A percentile compares a stretch with the other conserved stretches of the same genome.
These are phyloP conservation scores for Eciton burchellii DNA, from an alignment of 1,140 invertebrate species.

Conservation along the genomic window DNA sequence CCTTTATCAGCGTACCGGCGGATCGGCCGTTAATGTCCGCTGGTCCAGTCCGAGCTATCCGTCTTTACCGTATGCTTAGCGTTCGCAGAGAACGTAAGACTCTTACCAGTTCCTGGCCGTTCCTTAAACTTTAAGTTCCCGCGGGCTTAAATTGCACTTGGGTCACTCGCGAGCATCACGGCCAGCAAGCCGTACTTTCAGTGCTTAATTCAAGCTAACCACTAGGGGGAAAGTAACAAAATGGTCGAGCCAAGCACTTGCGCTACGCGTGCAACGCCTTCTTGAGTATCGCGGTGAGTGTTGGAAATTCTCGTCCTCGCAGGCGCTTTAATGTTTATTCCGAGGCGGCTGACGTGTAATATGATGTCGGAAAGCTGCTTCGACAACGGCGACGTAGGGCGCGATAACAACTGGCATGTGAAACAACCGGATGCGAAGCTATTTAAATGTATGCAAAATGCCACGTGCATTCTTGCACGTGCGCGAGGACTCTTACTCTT, in stretches of 20 bases:
- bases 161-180: constrained; percentile 56
- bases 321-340: constrained; percentile 49
- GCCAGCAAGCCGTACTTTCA: constrained; percentile 49
- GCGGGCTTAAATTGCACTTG: constrained; percentile 60
- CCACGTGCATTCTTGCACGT: no score
- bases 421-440: not conserved
- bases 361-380: constrained; percentile 25
- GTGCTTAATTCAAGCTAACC: constrained; percentile 57
- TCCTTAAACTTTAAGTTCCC: constrained; percentile 54
- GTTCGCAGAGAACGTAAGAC: constrained; percentile 51
- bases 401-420: not conserved
- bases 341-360: constrained; percentile 10
- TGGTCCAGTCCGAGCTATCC: constrained; percentile 11
- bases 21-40: constrained; percentile 16
- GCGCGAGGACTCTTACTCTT: no score
- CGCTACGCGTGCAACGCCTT: constrained; percentile 48
- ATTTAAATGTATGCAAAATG: constrained; percentile 4
- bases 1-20: not conserved
- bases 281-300: constrained; percentile 43
- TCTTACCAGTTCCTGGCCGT: constrained; percentile 58
- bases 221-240: constrained; percentile 52
- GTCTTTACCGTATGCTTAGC: constrained; percentile 34
- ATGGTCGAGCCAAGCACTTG: constrained; percentile 40
- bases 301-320: constrained; percentile 40
- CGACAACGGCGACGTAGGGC: constrained; percentile 22